Evolutionary conservation across 2,797 vertebrate species (phyloP).

Genomic region (Phataginus tetradactyla): DNA sequence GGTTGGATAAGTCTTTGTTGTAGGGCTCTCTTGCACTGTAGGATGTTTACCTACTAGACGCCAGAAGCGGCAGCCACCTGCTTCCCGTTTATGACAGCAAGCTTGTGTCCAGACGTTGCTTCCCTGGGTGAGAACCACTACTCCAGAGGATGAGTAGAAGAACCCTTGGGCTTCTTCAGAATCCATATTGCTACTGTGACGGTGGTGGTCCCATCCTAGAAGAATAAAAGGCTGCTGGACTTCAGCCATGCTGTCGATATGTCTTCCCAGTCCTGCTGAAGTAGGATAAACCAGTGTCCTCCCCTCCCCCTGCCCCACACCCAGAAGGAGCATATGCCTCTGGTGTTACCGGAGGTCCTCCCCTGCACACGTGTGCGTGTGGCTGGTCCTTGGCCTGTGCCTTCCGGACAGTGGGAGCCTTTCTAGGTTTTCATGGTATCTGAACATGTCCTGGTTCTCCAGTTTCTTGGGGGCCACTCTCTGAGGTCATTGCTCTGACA

Average conservation of each 20-base stretch:
- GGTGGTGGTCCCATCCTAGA: not conserved
- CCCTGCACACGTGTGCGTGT: rapidly evolving
- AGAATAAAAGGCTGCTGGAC: not conserved
- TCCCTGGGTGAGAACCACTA: not conserved
- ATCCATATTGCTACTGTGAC: not conserved
- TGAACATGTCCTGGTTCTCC: not conserved
- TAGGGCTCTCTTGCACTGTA: not conserved
- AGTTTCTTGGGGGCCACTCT: not conserved
- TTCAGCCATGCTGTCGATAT: not conserved
- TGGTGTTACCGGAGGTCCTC: no score
- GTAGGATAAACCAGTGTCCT: not conserved
- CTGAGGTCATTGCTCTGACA: not conserved
- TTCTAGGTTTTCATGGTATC: not conserved
- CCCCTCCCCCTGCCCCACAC: rapidly evolving
- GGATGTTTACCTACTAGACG: not conserved
- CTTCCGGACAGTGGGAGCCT: not conserved
- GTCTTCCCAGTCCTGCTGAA: not conserved
- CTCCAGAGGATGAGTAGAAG: not conserved
- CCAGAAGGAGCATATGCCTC: not conserved
- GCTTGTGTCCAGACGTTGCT: not conserved
- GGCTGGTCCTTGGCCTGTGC: not conserved
- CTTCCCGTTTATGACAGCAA: not conserved
- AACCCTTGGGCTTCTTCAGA: not conserved
- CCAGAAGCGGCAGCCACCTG: no score
- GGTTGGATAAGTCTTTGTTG: not conserved